These are phyloP conservation scores for Eupelmus urozonus DNA, from an alignment of 2,888 invertebrate species.

Conservation along the genomic window DNA sequence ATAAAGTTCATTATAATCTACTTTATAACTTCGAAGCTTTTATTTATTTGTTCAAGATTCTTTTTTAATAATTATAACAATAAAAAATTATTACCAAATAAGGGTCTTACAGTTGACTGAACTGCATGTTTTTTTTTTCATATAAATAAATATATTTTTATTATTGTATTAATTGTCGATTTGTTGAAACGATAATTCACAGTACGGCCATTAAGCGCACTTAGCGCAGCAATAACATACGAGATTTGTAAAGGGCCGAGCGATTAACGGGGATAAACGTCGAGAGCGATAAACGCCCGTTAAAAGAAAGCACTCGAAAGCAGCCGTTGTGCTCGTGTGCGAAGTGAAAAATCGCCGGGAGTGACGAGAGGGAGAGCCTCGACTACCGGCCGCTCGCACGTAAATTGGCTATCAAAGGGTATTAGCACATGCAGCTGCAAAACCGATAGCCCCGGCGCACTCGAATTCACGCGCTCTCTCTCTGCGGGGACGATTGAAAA, in stretches of 20 bases:
- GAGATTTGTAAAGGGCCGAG: not conserved
- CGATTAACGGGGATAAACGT: conserved; percentile 24
- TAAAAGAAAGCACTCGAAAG: conserved; percentile 27
- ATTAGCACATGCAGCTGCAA: conserved; percentile 67
- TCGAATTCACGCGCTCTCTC: conserved; percentile 20
- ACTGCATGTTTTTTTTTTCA: too few relatives aligned
- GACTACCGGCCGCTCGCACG: conserved; percentile 59
- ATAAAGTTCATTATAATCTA: conserved; percentile 15
- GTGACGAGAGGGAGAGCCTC: conserved; percentile 11
- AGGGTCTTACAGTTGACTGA: not conserved
- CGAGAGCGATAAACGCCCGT: conserved; percentile 46
- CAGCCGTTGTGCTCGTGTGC: not conserved
- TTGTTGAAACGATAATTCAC: not conserved
- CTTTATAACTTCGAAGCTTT: not conserved
- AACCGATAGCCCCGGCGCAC: conserved; percentile 64
- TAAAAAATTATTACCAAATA: too few relatives aligned
- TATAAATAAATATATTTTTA: too few relatives aligned
- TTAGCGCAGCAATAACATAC: conserved; percentile 7
- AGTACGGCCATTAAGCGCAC: not conserved
- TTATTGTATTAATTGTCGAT: not conserved
- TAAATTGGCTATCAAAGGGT: conserved; percentile 76
- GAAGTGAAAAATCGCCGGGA: conserved; percentile 45
- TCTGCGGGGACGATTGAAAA: conserved; percentile 37
- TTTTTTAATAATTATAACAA: not conserved
- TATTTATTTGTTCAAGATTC: not conserved